These are phyloP conservation scores for Tapera naevia DNA, from an alignment of 2,797 vertebrate species.

Conservation along the genomic window DNA sequence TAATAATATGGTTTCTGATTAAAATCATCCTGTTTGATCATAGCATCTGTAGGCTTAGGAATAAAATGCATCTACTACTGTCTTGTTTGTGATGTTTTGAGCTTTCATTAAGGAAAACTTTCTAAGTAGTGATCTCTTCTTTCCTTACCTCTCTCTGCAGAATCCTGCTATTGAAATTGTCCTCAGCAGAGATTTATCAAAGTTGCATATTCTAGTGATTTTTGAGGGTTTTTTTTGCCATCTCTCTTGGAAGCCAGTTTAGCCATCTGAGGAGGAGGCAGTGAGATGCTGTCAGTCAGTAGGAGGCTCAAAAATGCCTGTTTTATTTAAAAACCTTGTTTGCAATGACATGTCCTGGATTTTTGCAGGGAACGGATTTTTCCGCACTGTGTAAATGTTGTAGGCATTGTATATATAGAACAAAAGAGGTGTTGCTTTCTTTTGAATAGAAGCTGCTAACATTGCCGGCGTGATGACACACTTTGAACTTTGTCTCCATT, in stretches of 20 bases:
- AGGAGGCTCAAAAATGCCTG: constrained; percentile 38
- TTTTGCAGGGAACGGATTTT: neutral
- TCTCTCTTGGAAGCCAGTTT: constrained; percentile 44
- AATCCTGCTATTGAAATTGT: constrained; percentile 27
- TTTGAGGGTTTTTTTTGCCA: neutral
- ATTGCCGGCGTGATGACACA: fast-evolving
- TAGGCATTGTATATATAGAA: neutral
- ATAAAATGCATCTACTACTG: neutral
- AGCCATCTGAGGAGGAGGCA: constrained; percentile 27
- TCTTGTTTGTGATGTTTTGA: constrained; percentile 17
- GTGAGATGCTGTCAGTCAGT: neutral
- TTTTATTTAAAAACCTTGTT: constrained; percentile 64
- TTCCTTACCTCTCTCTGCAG: neutral
- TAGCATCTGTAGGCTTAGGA: neutral
- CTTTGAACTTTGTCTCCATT: constrained; percentile 5
- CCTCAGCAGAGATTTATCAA: constrained; percentile 22
- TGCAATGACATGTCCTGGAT: constrained; percentile 25
- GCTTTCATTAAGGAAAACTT: constrained; percentile 2
- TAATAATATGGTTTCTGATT: constrained; percentile 42
- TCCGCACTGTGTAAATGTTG: neutral
- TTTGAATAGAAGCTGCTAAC: neutral
- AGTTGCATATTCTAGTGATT: constrained; percentile 12
- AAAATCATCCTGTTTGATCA: constrained; percentile 25
- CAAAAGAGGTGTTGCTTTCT: neutral
- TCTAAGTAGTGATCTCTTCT: neutral